A percentile compares a stretch with the other conserved stretches of the same genome.
Evolutionary conservation across 2,888 invertebrate genomes (phyloP).

Genomic region (Ormyrus nitidulus): DNA sequence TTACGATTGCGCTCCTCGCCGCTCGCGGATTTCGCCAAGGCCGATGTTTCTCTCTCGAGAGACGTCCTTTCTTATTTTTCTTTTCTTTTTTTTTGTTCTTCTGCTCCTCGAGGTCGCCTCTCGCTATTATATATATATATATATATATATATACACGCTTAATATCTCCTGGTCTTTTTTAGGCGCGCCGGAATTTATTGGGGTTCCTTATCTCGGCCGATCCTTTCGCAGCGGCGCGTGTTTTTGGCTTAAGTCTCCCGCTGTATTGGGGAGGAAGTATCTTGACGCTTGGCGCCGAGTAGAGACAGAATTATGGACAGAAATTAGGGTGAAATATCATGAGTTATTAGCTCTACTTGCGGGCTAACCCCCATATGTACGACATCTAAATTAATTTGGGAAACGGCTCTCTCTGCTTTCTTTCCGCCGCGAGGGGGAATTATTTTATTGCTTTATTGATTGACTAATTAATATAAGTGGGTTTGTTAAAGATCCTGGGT

Average conservation of each 20-base stretch:
- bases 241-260: neutral
- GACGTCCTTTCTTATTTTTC: too few species aligned
- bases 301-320: conserved; percentile 47
- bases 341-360: conserved; percentile 46
- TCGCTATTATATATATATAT: too few species aligned
- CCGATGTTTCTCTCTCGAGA: too few species aligned
- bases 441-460: conserved; percentile 11
- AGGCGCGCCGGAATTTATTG: conserved; percentile 47
- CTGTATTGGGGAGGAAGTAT: conserved; percentile 21
- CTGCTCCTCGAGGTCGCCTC: too few species aligned
- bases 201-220: conserved; percentile 44
- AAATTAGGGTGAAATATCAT: conserved; percentile 54
- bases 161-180: conserved; percentile 7
- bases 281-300: conserved; percentile 42
- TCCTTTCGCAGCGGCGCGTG: conserved; percentile 38
- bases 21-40: too few species aligned
- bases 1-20: conserved; percentile 35
- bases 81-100: too few species aligned
- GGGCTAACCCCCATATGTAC: conserved; percentile 25
- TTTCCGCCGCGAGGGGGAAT: conserved; percentile 11
- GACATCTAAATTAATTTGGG: conserved; percentile 50
- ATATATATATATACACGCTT: too few species aligned
- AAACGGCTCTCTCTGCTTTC: conserved; percentile 7
- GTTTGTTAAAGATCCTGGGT: neutral
- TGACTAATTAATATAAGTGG: conserved; percentile 9